A percentile compares a stretch with the other conserved stretches of the same genome.
phyloP scores from a whole-genome alignment of 2,797 vertebrate genomes.

The Microtus agrestis region DNA sequence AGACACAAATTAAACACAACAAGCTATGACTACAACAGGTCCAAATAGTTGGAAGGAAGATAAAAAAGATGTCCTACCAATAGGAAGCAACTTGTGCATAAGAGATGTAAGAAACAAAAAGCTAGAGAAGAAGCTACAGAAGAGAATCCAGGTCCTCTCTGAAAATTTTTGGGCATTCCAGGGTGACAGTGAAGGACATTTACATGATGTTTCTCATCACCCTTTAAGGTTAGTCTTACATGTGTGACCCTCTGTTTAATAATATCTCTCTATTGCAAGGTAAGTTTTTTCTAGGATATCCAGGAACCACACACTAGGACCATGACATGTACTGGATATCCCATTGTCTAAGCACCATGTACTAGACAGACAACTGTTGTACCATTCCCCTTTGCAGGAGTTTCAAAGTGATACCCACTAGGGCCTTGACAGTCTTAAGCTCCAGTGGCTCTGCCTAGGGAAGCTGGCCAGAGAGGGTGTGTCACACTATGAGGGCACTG shows the following conservation, averaged over 20 bases:
- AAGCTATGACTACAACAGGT: background rate
- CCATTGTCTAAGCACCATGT: background rate
- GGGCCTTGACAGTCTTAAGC: too few relatives aligned
- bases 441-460: background rate
- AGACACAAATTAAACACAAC: background rate
- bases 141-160: background rate
- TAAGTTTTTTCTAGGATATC: background rate
- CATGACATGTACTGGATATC: background rate
- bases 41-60: background rate
- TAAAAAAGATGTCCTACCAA: too few relatives aligned
- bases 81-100: background rate
- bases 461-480: background rate
- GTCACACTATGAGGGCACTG: background rate
- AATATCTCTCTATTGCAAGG: background rate
- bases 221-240: background rate
- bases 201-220: accelerated
- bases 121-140: background rate
- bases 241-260: background rate
- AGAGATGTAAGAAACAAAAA: background rate
- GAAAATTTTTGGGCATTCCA: background rate
- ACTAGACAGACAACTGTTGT: background rate
- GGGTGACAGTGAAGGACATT: background rate
- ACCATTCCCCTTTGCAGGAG: accelerated
- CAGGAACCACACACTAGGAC: background rate
- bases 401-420: background rate